Evolutionary conservation across 1,140 invertebrate genomes (phyloP).

Genomic region (Lithobius niger): DNA sequence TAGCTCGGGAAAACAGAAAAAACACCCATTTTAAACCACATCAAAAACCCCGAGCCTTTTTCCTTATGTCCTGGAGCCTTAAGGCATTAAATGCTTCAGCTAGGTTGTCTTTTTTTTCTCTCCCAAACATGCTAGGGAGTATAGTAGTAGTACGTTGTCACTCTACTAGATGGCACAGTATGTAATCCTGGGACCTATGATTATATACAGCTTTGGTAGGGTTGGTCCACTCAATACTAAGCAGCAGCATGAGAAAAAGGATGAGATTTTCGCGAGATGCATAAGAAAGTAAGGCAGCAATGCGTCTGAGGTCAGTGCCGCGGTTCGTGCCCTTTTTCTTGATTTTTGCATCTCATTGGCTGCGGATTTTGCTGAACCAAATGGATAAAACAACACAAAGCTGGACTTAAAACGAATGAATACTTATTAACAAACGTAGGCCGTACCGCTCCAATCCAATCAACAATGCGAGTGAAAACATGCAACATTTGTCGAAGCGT

Average conservation of each 20-base stretch:
- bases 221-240: neutral
- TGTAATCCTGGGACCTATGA: neutral
- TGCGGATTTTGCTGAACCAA: neutral
- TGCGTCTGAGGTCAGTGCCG: no score
- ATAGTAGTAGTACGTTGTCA: no score
- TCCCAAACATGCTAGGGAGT: no score
- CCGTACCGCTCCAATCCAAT: neutral
- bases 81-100: no score
- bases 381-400: neutral
- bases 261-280: neutral
- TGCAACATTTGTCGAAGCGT: neutral
- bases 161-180: neutral
- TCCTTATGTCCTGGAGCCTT: no score
- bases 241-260: neutral
- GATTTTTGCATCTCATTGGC: no score
- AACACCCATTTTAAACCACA: no score
- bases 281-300: neutral
- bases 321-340: no score
- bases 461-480: neutral
- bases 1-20: no score
- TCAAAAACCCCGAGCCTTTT: no score
- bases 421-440: neutral
- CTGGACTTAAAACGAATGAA: neutral
- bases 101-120: no score
- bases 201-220: neutral